Base-by-base conservation (phyloP, 2,888 invertebrate species). In the Alsophila aescularia region DNA sequence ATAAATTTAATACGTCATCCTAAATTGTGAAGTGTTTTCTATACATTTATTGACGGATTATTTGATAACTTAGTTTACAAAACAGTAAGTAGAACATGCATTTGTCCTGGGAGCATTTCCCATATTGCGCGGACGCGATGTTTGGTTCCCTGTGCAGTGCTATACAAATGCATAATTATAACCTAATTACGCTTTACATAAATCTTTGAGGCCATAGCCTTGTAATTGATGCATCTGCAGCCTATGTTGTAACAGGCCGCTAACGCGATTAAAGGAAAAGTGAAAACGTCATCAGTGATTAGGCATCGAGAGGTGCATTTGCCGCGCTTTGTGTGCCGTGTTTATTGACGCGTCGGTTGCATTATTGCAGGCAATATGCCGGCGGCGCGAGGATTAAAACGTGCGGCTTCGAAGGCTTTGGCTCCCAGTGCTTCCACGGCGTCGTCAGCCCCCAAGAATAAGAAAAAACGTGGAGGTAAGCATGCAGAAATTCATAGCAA, bases 141-240 rank as follows among this genome's bases (percentile, higher is more conserved):
- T 90, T 90, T 89, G 81, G 79, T 79, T 81, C 77, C 64, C 69
- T 72, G 87, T 87, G 85, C 80, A 86, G 83, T 84, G 83, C 72
- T 90, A 87, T 87, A 90, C 78, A 87, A 89, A 89, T 82, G 87
- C 89, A 86, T 88, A 87, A n/a, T 85, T 88, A 88, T 91, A 90
- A 90, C 90, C 91, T 90, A 86, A 83, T 75, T 82, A 74, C 79
- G 81, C 75, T 84, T 81, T 76, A 81, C 85, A 83, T 85, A 85
- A 87, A 87, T 85, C 84, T 84, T 77, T 81, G 81, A 81, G 77
- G 82, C 75, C 75, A 72, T 81, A 86, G 79, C 87, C 83, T 88
- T 86, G 84, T 83, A 79, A 82, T 81, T 83, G 81, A 78, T 83
- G 81, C 81, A 84, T 77, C 77, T 77, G 76, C 77, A 79, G 72